A percentile compares a stretch with the other conserved stretches of the same genome.
Conservation (phyloP, 2,113 vertebrate species). For the Microtus richardsoni region DNA sequence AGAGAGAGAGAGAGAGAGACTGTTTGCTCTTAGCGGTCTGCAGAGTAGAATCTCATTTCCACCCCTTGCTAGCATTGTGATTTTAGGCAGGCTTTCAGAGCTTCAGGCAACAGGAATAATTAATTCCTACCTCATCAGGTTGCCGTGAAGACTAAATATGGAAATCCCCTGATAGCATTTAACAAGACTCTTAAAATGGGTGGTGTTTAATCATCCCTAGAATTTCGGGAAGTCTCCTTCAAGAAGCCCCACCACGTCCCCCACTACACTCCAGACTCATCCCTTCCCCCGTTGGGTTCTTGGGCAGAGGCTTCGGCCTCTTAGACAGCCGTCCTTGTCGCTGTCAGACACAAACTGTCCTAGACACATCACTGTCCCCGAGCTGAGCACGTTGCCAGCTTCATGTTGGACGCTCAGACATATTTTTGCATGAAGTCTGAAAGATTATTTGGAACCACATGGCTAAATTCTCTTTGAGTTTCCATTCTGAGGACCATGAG, state of each 20-base stretch:
- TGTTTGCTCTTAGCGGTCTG: not conserved
- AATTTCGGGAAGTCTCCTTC: not conserved
- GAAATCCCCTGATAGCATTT: not conserved
- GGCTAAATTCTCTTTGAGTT: conserved; percentile 13
- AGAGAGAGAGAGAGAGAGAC: not conserved
- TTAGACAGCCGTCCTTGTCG: not conserved
- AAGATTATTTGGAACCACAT: not conserved
- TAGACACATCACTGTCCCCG: not conserved
- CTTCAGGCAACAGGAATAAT: not conserved
- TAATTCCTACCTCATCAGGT: not conserved
- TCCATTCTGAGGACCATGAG: not conserved
- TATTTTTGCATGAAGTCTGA: not conserved
- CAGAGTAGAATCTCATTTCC: not conserved
- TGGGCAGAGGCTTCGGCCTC: not conserved
- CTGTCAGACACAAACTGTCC: not conserved
- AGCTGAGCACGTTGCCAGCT: not conserved
- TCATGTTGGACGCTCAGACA: not conserved
- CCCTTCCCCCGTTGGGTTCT: not conserved
- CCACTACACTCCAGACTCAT: too few species aligned
- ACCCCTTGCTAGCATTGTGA: not conserved
- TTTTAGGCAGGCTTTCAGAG: not conserved
- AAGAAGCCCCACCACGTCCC: not conserved
- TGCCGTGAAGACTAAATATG: not conserved
- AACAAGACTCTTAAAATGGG: not conserved
- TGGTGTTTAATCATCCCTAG: not conserved